Evolutionary conservation across 2,888 invertebrate genomes (phyloP).

Genomic region (Cataglyphis rosenhaueri): DNA sequence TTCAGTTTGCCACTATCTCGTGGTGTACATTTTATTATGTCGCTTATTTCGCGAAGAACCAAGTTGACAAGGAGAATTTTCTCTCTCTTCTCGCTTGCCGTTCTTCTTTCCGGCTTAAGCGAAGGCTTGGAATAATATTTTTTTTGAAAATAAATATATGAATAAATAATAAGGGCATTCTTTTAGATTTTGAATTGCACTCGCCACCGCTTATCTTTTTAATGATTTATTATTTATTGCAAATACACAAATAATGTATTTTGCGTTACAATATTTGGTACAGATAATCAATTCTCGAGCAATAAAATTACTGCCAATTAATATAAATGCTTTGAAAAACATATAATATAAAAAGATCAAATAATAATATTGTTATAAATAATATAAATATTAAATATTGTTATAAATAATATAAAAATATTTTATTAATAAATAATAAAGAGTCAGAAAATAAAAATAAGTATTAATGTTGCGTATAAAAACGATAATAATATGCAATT

Average conservation of each 20-base stretch:
- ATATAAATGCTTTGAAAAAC: neutral
- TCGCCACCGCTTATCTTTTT: neutral
- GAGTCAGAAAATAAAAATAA: neutral
- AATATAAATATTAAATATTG: neutral
- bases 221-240: constrained; percentile 6
- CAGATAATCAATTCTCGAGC: neutral
- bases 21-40: constrained; percentile 45
- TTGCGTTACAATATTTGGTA: neutral
- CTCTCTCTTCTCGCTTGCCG: neutral
- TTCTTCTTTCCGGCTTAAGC: constrained; percentile 31
- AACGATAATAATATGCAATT: constrained; percentile 8
- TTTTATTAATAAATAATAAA: constrained; percentile 1
- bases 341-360: neutral
- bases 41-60: constrained; percentile 32
- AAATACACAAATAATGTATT: constrained; percentile 10
- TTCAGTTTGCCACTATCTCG: constrained; percentile 15
- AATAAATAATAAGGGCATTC: constrained; percentile 39
- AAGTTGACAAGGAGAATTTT: constrained; percentile 16
- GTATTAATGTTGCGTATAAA: neutral
- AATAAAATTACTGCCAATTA: neutral
- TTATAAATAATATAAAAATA: neutral
- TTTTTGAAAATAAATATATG: constrained; percentile 36
- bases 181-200: constrained; percentile 1
- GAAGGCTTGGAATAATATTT: constrained; percentile 44
- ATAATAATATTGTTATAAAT: neutral